Conservation (phyloP, 2,113 vertebrate species). For the Tautogolabrus adspersus region DNA sequence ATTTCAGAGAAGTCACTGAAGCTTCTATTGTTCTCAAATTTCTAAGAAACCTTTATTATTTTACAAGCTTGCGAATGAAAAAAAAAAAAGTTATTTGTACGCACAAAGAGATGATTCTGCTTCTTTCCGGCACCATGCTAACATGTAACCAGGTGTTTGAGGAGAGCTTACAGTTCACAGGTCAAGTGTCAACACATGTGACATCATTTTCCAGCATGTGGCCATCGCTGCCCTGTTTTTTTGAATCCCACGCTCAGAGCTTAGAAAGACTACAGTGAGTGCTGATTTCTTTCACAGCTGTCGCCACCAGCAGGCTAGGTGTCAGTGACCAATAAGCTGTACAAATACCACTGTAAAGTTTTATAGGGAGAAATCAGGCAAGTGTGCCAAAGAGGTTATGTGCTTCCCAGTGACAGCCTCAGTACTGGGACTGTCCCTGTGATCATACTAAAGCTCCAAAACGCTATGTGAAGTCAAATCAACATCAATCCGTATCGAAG, state of each 20-base stretch:
- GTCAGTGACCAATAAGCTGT: slow-evolving; percentile 70
- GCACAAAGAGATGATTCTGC: slow-evolving; percentile 1
- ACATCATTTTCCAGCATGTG: slow-evolving; percentile 58
- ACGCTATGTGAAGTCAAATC: not conserved
- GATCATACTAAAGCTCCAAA: slow-evolving; percentile 17
- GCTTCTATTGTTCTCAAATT: slow-evolving; percentile 53
- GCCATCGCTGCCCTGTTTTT: slow-evolving; percentile 43
- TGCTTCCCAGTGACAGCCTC: slow-evolving; percentile 39
- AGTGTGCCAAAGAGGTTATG: slow-evolving; percentile 68
- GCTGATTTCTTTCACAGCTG: slow-evolving; percentile 72
- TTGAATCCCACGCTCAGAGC: slow-evolving; percentile 35
- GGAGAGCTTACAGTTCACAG: slow-evolving; percentile 36
- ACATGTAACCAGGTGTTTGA: slow-evolving; percentile 21
- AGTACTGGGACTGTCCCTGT: not conserved
- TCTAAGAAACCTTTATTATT: slow-evolving; percentile 31
- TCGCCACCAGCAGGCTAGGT: slow-evolving; percentile 65
- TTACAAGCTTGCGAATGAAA: slow-evolving; percentile 9
- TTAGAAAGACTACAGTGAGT: slow-evolving; percentile 50
- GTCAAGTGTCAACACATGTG: slow-evolving; percentile 60
- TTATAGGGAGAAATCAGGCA: slow-evolving; percentile 70
- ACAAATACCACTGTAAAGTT: slow-evolving; percentile 69
- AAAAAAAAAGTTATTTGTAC: slow-evolving; percentile 24
- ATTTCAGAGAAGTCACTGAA: slow-evolving; percentile 37
- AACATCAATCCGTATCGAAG: slow-evolving; percentile 9
- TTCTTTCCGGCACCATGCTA: slow-evolving; percentile 6